Evolutionary conservation across 2,888 invertebrate species (phyloP), one percentile per base, ranked within the genome.

Genomic region (Chirona hameri): DNA sequence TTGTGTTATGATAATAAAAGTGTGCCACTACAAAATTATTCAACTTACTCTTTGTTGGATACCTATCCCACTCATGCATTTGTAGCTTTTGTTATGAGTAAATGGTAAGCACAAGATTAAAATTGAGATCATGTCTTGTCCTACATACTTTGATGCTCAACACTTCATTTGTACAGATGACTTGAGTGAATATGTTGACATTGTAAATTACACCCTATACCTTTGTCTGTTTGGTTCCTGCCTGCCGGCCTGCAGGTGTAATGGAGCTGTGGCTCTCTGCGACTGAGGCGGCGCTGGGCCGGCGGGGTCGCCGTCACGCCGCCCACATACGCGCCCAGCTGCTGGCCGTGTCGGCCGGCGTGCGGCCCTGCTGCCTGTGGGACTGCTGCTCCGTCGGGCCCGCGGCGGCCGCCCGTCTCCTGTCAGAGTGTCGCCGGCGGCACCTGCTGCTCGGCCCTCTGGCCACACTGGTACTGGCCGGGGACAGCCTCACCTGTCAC

Each of bases 331-430:
- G 46, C 27, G 81, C 82, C 12, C 84, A 86, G 83, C 48, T 86
- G 21, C 84, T 85, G 81, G 84, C 84, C 31, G 86, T 87, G 21
- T 84, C 85, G 83, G 76, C 81, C 79, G 86, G 86, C 21, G 29
- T 86, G 21, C 87, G 87, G 85, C 84, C 86, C 27, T 86, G 85
- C 46, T 87, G 86, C 84, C 84, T 87, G 27, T 87, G 87, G 87
- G 87, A 87, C 82, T 82, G 85, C 46, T 86, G 86, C 31, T 83
- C 82, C 29, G 83, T 86, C 7, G 83, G 85, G 4, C 48, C 83
- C 9, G 60, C 82, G 10, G 79, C 84, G 48, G 82, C 86, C 2
- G 55, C 81, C 31, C 81, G 81, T 18, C 69, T 87, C 39, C 12
- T 76, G 21, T 21, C 15, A 31, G 31, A n/a, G 18, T 76, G 76